phyloP scores from a whole-genome alignment of 2,113 vertebrate species.

The Prionailurus bengalensis region DNA sequence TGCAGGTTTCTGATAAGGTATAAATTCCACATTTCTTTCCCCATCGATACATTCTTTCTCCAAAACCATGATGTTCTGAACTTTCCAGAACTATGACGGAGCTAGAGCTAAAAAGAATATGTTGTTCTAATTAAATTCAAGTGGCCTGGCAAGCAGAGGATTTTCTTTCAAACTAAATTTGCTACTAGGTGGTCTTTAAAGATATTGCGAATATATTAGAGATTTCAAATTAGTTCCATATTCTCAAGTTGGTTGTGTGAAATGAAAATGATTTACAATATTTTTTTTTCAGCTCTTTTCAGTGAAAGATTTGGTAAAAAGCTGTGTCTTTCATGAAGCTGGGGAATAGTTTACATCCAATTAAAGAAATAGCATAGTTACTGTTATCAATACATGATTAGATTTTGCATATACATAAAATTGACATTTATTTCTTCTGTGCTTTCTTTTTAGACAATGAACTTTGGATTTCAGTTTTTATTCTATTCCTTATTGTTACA shows the following conservation, averaged over 20 bases:
- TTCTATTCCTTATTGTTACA: background rate
- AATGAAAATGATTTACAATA: slow-evolving; percentile 36
- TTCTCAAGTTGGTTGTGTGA: background rate
- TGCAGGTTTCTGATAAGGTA: background rate
- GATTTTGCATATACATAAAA: background rate
- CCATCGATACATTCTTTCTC: background rate
- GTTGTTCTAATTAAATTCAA: slow-evolving; percentile 13
- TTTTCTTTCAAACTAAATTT: slow-evolving; percentile 47
- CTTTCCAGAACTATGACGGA: background rate
- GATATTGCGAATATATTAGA: slow-evolving; percentile 11
- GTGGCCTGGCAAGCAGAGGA: background rate
- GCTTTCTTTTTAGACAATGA: background rate
- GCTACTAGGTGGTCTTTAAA: background rate
- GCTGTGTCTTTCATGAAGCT: background rate
- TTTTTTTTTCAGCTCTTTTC: background rate
- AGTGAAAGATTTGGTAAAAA: background rate
- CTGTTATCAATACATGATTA: background rate
- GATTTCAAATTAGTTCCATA: slow-evolving; percentile 15
- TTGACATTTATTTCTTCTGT: background rate
- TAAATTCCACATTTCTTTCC: background rate
- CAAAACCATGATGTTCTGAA: background rate
- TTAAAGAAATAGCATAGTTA: background rate
- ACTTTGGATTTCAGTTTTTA: background rate
- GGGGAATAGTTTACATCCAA: background rate
- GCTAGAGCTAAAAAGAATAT: background rate